phyloP scores from a whole-genome alignment of 2,797 vertebrate genomes.

The Hyperoplus lanceolatus region DNA sequence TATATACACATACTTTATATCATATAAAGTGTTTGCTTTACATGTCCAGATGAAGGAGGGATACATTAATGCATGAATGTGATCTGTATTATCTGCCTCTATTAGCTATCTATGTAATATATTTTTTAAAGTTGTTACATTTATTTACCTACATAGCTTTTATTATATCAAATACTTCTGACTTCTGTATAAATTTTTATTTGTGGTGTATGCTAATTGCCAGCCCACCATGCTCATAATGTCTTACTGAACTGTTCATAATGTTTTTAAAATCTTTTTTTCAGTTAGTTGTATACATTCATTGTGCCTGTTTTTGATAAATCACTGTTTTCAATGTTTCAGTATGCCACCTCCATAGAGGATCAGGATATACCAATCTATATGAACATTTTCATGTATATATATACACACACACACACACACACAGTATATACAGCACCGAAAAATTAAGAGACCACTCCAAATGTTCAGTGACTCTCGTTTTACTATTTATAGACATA shows the following conservation, averaged over 20 bases:
- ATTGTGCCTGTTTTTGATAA: background rate
- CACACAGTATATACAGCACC: too few relatives aligned
- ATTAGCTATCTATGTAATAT: slow-evolving; percentile 8
- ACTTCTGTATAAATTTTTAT: background rate
- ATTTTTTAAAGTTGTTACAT: background rate
- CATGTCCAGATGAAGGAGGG: too few relatives aligned
- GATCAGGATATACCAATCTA: background rate
- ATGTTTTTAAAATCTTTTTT: background rate
- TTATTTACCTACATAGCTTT: background rate
- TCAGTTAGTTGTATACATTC: background rate
- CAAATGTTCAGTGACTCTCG: too few relatives aligned
- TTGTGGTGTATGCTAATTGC: background rate
- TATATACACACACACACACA: too few relatives aligned
- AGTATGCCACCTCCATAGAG: background rate
- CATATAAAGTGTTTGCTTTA: slow-evolving; percentile 1
- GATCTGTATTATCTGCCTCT: background rate
- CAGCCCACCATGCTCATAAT: background rate
- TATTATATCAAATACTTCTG: background rate
- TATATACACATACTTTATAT: too few relatives aligned
- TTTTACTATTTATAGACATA: too few relatives aligned
- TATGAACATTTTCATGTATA: too few relatives aligned
- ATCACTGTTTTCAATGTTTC: background rate
- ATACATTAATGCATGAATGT: background rate
- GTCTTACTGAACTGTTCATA: background rate
- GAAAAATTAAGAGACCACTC: too few relatives aligned